These are phyloP conservation scores for Syngnathus scovelli DNA, from an alignment of 2,113 vertebrate genomes.

Conservation along the genomic window DNA sequence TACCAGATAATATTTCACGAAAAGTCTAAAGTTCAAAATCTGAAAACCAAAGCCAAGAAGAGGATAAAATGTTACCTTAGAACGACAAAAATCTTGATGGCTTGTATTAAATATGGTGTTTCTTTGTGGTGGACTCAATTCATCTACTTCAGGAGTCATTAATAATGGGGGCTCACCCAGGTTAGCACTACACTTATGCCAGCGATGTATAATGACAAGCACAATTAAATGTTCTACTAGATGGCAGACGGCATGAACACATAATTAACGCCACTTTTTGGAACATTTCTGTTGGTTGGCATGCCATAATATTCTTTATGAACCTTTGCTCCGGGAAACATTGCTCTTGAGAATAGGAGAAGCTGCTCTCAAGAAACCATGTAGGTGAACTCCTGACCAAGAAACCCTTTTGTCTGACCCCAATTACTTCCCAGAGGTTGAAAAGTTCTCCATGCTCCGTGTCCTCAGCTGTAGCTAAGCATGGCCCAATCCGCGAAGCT, in stretches of 20 bases:
- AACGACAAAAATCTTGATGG: neutral
- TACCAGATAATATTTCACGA: slow-evolving; percentile 1
- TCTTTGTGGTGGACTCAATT: neutral
- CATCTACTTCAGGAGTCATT: neutral
- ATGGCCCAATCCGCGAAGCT: slow-evolving; percentile 34
- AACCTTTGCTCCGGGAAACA: slow-evolving; percentile 1
- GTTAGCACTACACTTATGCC: too few species aligned
- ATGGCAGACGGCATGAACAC: neutral
- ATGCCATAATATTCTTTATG: neutral
- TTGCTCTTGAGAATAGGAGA: neutral
- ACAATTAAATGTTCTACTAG: neutral
- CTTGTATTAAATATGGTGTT: neutral
- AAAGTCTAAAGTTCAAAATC: neutral
- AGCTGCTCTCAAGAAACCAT: slow-evolving; percentile 29
- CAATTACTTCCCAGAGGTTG: slow-evolving; percentile 44
- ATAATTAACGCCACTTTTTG: neutral
- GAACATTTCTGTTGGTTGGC: neutral
- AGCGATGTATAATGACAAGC: neutral
- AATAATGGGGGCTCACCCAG: neutral
- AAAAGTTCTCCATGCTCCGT: slow-evolving; percentile 29
- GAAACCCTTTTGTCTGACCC: slow-evolving; percentile 37
- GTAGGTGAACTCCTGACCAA: slow-evolving; percentile 40
- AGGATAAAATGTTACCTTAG: neutral
- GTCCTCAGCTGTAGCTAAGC: slow-evolving; percentile 41
- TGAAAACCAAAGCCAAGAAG: neutral